Conservation (phyloP, 2,797 vertebrate species). For the Gallirallus australis region DNA sequence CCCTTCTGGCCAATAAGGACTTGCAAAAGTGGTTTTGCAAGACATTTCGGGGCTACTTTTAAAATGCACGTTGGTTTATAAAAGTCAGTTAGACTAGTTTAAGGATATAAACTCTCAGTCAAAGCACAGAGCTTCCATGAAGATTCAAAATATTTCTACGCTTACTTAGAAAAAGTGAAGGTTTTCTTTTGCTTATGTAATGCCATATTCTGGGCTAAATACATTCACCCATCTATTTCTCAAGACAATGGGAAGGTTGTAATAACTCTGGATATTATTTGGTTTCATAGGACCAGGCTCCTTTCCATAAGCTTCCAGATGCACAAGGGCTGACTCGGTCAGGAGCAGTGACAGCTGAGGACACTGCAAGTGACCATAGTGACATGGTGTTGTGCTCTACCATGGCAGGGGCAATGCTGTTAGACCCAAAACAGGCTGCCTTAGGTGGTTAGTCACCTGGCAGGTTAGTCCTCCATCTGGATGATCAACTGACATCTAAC, state of each 20-base stretch:
- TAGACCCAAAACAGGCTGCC: background rate
- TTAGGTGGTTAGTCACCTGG: background rate
- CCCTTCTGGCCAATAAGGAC: slow-evolving; percentile 20
- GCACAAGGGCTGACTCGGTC: background rate
- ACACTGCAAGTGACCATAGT: background rate
- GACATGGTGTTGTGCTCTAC: background rate
- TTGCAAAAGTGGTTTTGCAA: background rate
- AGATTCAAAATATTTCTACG: background rate
- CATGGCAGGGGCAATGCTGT: background rate
- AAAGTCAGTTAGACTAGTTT: background rate
- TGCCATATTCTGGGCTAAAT: background rate
- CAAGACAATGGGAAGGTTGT: background rate
- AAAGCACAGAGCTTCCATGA: background rate
- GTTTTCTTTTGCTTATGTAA: background rate
- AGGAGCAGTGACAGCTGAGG: background rate
- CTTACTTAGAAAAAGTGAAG: background rate
- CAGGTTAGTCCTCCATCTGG: background rate
- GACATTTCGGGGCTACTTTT: background rate
- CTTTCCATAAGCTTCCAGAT: background rate
- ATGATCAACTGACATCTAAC: background rate
- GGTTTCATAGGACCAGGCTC: background rate
- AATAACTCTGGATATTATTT: background rate
- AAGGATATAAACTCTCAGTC: background rate
- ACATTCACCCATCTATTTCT: background rate
- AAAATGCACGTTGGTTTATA: background rate